These are phyloP conservation scores for Drosophila rufa DNA, from an alignment of 1,140 invertebrate species.

Conservation along the genomic window DNA sequence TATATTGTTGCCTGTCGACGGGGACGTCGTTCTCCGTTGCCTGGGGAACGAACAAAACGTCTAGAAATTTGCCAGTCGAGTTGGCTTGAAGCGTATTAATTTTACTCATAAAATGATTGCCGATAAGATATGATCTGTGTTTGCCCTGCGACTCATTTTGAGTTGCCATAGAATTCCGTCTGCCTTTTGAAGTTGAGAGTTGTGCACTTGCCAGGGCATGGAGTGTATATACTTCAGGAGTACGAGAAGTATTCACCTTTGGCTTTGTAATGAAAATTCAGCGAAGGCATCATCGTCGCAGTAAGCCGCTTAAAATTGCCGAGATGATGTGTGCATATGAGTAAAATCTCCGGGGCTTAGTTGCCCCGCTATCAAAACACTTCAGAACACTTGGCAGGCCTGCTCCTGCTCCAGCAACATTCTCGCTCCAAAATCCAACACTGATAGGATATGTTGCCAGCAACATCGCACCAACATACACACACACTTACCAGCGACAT, in stretches of 20 bases:
- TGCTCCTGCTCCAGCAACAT: constrained; percentile 32
- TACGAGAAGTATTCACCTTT: constrained; percentile 59
- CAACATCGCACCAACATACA: constrained; percentile 42
- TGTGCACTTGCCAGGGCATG: constrained; percentile 39
- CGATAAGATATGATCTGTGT: constrained; percentile 83
- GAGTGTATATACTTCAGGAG: constrained; percentile 1
- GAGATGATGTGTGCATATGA: constrained; percentile 44
- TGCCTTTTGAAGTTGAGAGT: constrained; percentile 51
- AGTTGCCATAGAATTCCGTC: constrained; percentile 33
- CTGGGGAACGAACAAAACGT: constrained; percentile 54
- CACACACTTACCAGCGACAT: not conserved
- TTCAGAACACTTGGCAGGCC: constrained; percentile 33
- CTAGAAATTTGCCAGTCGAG: constrained; percentile 64
- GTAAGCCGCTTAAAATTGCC: constrained; percentile 77
- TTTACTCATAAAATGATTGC: constrained; percentile 79
- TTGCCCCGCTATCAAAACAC: constrained; percentile 54
- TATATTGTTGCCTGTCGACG: constrained; percentile 50
- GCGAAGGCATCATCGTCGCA: constrained; percentile 31
- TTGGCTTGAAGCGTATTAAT: constrained; percentile 63
- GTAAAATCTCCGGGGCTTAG: constrained; percentile 41
- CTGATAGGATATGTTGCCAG: constrained; percentile 56
- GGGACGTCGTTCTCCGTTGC: constrained; percentile 32
- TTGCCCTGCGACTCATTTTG: constrained; percentile 44
- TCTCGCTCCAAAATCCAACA: constrained; percentile 21
- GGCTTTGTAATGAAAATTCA: constrained; percentile 78